Conservation (phyloP, 2,888 invertebrate genomes). For the Euzophera pinguis region DNA sequence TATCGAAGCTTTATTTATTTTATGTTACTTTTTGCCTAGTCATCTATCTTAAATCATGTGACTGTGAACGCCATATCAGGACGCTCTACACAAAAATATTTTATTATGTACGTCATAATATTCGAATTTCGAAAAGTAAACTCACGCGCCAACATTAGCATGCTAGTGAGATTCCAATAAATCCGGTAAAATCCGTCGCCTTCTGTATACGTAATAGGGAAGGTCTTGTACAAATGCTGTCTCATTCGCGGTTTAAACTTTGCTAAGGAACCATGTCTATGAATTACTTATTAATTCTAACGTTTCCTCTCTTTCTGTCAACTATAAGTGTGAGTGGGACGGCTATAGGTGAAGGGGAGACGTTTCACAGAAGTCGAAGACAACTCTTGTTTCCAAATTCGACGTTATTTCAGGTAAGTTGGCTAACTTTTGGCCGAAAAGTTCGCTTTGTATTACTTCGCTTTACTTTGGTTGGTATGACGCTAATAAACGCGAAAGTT, state of each 20-base stretch:
- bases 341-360: conserved; percentile 24
- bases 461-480: neutral
- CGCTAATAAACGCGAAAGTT: no score
- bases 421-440: conserved; percentile 8
- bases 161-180: conserved; percentile 10
- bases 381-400: conserved; percentile 59
- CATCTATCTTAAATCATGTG: no score
- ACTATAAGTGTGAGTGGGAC: conserved; percentile 25
- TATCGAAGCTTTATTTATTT: no score
- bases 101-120: no score
- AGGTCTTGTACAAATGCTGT: conserved; percentile 1
- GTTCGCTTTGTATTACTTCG: neutral
- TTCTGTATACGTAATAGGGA: conserved; percentile 14
- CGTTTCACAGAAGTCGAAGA: conserved; percentile 42
- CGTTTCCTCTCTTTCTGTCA: conserved; percentile 2
- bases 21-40: no score
- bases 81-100: neutral
- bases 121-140: neutral
- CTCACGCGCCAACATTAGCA: conserved; percentile 5
- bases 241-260: conserved; percentile 15
- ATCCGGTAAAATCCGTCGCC: conserved; percentile 8
- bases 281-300: conserved; percentile 6
- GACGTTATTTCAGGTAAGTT: conserved; percentile 52
- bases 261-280: conserved; percentile 18
- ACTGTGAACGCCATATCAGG: neutral